These are phyloP conservation scores for Petrocephalus sullivani DNA, from an alignment of 2,797 vertebrate species.

Conservation along the genomic window DNA sequence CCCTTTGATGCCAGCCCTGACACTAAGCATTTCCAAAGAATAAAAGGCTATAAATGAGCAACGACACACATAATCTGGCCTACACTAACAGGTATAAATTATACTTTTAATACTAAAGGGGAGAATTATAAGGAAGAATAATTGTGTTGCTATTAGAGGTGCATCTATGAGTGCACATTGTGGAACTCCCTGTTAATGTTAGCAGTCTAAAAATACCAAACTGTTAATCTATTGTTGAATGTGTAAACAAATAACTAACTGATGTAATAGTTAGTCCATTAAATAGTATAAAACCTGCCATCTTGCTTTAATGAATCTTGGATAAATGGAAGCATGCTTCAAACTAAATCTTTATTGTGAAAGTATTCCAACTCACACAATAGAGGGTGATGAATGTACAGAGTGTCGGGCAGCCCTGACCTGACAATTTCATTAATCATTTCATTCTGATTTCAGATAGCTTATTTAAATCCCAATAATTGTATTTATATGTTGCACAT, in stretches of 20 bases:
- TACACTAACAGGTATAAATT: background rate
- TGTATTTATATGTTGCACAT: background rate
- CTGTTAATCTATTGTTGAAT: background rate
- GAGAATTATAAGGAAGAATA: background rate
- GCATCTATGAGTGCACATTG: background rate
- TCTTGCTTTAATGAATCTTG: background rate
- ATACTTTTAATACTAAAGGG: background rate
- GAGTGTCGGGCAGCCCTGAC: background rate
- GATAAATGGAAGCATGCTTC: background rate
- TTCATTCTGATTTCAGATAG: slow-evolving; percentile 5
- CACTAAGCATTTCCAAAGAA: background rate
- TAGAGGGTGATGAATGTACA: background rate
- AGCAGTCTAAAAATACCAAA: background rate
- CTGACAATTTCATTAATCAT: background rate
- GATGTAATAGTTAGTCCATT: background rate
- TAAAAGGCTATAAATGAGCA: background rate
- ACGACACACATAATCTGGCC: background rate
- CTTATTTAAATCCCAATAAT: background rate
- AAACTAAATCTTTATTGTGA: background rate
- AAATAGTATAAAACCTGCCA: background rate
- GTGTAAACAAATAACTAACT: background rate
- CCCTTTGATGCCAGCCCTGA: too few species aligned
- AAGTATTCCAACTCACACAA: background rate
- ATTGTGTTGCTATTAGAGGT: background rate
- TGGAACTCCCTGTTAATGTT: background rate